Evolutionary conservation across 2,113 vertebrate genomes (phyloP).

Genomic region (Tyto alba): DNA sequence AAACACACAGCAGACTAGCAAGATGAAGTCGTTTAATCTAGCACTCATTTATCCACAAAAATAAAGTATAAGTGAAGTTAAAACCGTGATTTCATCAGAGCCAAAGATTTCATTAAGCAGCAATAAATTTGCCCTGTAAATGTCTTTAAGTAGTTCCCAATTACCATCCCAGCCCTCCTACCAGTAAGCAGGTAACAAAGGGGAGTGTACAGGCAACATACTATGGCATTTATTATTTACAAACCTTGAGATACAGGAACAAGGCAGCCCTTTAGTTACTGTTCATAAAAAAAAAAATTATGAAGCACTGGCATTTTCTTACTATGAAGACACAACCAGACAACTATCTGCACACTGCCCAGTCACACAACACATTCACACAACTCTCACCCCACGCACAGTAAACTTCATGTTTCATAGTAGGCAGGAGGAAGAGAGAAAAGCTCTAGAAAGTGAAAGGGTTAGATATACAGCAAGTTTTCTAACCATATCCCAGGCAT

Average conservation of each 20-base stretch:
- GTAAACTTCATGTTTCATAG: conserved; percentile 8
- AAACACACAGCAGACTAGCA: background rate
- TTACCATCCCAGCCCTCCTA: background rate
- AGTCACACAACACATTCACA: background rate
- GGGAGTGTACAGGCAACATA: conserved; percentile 77
- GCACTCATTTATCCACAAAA: background rate
- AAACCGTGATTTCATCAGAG: background rate
- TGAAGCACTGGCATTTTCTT: conserved; percentile 70
- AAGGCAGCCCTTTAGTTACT: conserved; percentile 90
- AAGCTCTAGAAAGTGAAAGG: background rate
- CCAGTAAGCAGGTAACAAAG: conserved; percentile 31
- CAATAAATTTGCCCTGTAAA: background rate
- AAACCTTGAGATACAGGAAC: conserved; percentile 72
- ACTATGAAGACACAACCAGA: background rate
- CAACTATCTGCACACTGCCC: background rate
- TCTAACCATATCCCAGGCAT: background rate
- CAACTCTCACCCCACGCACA: background rate
- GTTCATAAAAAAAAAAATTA: conserved; percentile 72
- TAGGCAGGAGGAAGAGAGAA: conserved; percentile 45
- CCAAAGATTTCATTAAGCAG: background rate
- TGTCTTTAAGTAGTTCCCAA: background rate
- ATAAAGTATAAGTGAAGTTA: background rate
- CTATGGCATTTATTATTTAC: conserved; percentile 80
- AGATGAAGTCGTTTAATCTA: background rate
- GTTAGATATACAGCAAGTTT: background rate